Conservation (phyloP, 2,888 invertebrate genomes). For the Leptinotarsa peninsularis region DNA sequence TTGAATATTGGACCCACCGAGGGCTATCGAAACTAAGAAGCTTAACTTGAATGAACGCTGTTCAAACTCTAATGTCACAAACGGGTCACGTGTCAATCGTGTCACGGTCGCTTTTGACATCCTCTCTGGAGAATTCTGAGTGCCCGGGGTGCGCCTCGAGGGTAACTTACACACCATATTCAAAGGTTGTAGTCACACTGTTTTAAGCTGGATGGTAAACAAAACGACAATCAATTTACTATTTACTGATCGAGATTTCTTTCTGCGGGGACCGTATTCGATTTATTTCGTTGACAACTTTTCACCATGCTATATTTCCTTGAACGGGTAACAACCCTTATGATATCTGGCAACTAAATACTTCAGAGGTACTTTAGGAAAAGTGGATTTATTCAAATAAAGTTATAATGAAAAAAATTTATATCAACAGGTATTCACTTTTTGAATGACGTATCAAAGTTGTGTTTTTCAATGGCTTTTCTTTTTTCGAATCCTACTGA, state of each 20-base stretch:
- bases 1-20: neutral
- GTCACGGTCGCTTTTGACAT: constrained; percentile 36
- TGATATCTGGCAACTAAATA: too few relatives aligned
- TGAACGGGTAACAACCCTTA: too few relatives aligned
- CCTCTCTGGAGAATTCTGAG: constrained; percentile 21
- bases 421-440: too few relatives aligned
- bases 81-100: constrained; percentile 40
- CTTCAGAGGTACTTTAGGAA: too few relatives aligned
- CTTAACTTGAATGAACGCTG: constrained; percentile 48
- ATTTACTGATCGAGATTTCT: constrained; percentile 1
- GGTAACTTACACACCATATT: constrained; percentile 39
- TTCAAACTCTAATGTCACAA: constrained; percentile 28
- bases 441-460: too few relatives aligned
- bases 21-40: constrained; percentile 42
- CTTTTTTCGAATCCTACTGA: too few relatives aligned
- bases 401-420: too few relatives aligned
- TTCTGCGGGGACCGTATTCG: neutral
- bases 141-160: constrained; percentile 37
- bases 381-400: too few relatives aligned
- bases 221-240: constrained; percentile 29
- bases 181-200: constrained; percentile 44
- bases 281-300: neutral
- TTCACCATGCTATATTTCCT: too few relatives aligned
- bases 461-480: too few relatives aligned
- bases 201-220: constrained; percentile 51